Evolutionary conservation across 2,888 invertebrate species (phyloP).

Genomic region (Tetragnatha montana): DNA sequence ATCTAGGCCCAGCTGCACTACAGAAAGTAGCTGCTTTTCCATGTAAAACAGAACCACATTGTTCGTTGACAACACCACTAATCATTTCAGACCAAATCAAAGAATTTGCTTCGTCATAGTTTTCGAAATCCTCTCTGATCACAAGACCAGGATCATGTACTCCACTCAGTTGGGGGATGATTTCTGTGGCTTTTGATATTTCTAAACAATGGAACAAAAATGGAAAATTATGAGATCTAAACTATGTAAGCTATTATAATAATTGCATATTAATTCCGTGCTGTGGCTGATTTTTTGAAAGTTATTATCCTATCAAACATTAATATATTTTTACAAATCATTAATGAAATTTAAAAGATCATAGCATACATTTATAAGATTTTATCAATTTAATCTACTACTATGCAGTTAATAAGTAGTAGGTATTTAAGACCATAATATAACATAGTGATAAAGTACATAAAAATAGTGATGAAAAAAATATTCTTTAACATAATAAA

Average conservation of each 20-base stretch:
- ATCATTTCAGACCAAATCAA: conserved; percentile 74
- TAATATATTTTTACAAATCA: too few species aligned
- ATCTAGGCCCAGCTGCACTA: conserved; percentile 73
- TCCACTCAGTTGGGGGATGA: conserved; percentile 73
- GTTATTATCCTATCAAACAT: too few species aligned
- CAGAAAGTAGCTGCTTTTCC: conserved; percentile 76
- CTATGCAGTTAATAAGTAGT: too few species aligned
- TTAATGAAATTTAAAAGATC: too few species aligned
- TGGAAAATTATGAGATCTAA: not conserved
- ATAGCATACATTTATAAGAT: too few species aligned
- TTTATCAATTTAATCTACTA: too few species aligned
- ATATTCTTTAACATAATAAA: too few species aligned
- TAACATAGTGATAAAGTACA: not conserved
- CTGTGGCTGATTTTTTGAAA: too few species aligned
- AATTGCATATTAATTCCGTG: not conserved
- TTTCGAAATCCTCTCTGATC: conserved; percentile 76
- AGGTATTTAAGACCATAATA: too few species aligned
- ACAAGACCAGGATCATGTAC: conserved; percentile 75
- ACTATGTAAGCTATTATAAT: not conserved
- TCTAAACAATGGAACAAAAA: not conserved
- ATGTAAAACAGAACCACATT: conserved; percentile 75
- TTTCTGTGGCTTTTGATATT: conserved; percentile 36
- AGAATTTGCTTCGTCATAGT: conserved; percentile 72
- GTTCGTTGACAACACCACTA: conserved; percentile 74
- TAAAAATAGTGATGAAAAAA: not conserved